phyloP scores from a whole-genome alignment of 2,888 invertebrate species.

The Biston stratarius region DNA sequence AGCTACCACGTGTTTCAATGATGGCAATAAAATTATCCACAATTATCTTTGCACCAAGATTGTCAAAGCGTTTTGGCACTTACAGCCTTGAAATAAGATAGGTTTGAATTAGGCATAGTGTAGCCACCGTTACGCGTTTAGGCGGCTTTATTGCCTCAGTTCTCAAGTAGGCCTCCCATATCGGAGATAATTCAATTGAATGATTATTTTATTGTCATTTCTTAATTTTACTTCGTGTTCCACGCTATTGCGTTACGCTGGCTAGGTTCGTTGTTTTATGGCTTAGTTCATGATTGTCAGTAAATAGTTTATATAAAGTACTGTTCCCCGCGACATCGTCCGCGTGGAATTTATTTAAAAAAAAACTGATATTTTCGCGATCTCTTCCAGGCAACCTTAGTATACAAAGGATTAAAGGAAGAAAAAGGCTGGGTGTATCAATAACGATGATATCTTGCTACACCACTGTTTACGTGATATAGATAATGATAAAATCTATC shows the following conservation, averaged over 20 bases:
- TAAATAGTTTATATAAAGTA: no score
- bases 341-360: no score
- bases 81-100: slow-evolving; percentile 7
- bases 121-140: slow-evolving; percentile 8
- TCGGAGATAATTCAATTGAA: slow-evolving; percentile 37
- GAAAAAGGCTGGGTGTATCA: no score
- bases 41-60: slow-evolving; percentile 9
- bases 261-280: no score
- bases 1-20: slow-evolving; percentile 15
- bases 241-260: not conserved
- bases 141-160: slow-evolving; percentile 14
- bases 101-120: not conserved
- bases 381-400: no score
- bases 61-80: slow-evolving; percentile 14
- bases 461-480: no score
- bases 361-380: no score
- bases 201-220: slow-evolving; percentile 27
- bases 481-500: no score
- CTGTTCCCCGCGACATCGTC: no score
- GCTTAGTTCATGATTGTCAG: no score
- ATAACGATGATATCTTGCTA: no score
- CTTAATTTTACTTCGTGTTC: not conserved
- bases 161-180: slow-evolving; percentile 34
- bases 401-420: no score
- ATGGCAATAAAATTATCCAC: slow-evolving; percentile 21